Evolutionary conservation across 1,140 invertebrate species (phyloP).

Genomic region (Drosophila pseudoobscura): DNA sequence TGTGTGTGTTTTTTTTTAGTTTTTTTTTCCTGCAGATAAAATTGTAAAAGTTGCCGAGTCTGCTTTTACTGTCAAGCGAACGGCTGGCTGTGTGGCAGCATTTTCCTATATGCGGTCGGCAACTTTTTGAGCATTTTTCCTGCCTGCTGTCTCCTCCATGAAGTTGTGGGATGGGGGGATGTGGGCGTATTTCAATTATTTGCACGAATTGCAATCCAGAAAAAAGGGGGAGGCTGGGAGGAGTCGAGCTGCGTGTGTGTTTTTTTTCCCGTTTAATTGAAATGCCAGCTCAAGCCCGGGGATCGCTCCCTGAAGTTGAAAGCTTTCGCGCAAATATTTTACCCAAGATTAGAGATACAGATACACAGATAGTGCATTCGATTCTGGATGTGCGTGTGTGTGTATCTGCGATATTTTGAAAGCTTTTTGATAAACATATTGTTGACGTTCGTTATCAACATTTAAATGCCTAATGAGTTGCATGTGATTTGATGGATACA

Average conservation of each 20-base stretch:
- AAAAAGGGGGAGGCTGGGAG: neutral
- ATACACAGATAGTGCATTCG: conserved; percentile 21
- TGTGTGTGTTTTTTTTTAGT: neutral
- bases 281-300: conserved; percentile 37
- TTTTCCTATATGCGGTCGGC: conserved; percentile 36
- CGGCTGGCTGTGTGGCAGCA: conserved; percentile 7
- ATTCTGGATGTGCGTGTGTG: neutral
- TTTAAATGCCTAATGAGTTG: conserved; percentile 41
- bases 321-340: conserved; percentile 30
- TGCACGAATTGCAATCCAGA: conserved; percentile 52
- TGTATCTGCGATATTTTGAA: neutral
- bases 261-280: conserved; percentile 65
- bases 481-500: conserved; percentile 45
- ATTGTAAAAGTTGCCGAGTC: conserved; percentile 52
- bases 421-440: conserved; percentile 19
- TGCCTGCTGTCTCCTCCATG: conserved; percentile 3
- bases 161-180: conserved; percentile 1
- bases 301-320: conserved; percentile 22
- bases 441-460: conserved; percentile 42
- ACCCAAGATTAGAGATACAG: conserved; percentile 32
- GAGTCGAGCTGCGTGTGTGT: conserved; percentile 26
- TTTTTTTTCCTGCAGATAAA: conserved; percentile 31
- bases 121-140: conserved; percentile 50
- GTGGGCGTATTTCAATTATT: conserved; percentile 76
- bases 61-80: conserved; percentile 49